Base-by-base conservation (phyloP, 2,797 vertebrate species). In the Microctenopoma lineatum region DNA sequence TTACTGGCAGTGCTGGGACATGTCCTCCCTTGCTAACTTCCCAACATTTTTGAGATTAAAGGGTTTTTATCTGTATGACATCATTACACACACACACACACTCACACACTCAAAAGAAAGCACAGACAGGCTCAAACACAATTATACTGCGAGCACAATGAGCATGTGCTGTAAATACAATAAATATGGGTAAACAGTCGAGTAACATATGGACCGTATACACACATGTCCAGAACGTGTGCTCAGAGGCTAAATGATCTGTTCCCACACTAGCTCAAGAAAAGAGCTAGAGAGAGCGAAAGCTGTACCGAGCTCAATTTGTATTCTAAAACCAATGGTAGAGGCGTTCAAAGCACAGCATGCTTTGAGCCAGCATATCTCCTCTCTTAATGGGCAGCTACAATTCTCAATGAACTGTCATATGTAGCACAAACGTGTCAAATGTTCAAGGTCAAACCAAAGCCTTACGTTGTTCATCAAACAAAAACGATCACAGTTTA, bases 261-360 rank as follows among this genome's bases (percentile, higher is more conserved):
- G n/a, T 71, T 76, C 66, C 62, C 59, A 66, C 47, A 66, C 34
- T 75, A 70, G 73, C 76, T 79, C 56, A 75, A 63, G 54, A 54
- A 81, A 59, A 66, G 52, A 74, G 75, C 75, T 63, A 67, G 58
- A 56, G 39, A 61, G 63, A 81, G 60, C 46, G 29, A 84, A 72
- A 68, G 41, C 75, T 50, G 39, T 61, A 58, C 44, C 27, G 9
- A 67, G 79, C 68, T 47, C 59, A 83, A 76, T 77, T 74, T 83
- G 77, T 32, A 79, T 48, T 58, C 48, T 54, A 44, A 60, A 88
- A 80, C 58, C 12, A 45, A 57, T 56, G 56, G 59, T 58, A 70
- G 59, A 55, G 46, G 34, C n/a, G 38, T 76, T 73, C 42, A 82
- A 77, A 73, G 61, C 45, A 70, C 64, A 71, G 69, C 77, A 74